Evolutionary conservation across 1,140 invertebrate genomes (phyloP), one percentile per base, ranked within the genome.

Genomic region (Homarus americanus): DNA sequence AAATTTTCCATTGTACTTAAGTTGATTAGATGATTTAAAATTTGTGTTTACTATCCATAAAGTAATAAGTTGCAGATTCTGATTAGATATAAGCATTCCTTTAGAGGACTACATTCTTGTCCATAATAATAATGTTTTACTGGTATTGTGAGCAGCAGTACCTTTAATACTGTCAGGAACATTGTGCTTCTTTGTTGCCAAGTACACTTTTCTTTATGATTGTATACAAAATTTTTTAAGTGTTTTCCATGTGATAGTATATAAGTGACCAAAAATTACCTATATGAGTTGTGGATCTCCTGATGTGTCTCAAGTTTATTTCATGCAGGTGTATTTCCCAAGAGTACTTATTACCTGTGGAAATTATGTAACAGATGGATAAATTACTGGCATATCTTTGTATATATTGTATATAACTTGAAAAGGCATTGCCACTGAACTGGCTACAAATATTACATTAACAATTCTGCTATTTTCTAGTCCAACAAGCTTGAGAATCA

Each of bases 241-340:
- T 69, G 28, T 69, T 69, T 69, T 69, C 28, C 63, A 69, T 32
- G 63, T 69, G 63, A 69, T 69, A 69, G n/a, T 69, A 12, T 63
- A 24, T 69, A 69, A 69, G 63, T 69, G 63, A 32, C 63, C n/a
- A n/a, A 69, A 69, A 32, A 12, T 32, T 63, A 63, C 28, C 32
- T 4, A 28, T 69, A 69, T 69, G 63, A 32, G 32, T 69, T 10
- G 28, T 69, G 28, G 63, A 69, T 69, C 63, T 69, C 63, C 28
- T 69, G n/a, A 69, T 69, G 32, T 69, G 58, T 63, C 20, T 63
- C 5, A 69, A 69, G n/a, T 69, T 10, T 32, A 32, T 69, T 32
- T 28, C 28, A 66, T 66, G 15, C n/a, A 28, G 63, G 20, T 20
- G 32, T 66, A 20, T 32, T 66, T 24, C 63, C 63, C n/a, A 7